Evolutionary conservation across 2,797 vertebrate species (phyloP).

Genomic region (Antrozous pallidus): DNA sequence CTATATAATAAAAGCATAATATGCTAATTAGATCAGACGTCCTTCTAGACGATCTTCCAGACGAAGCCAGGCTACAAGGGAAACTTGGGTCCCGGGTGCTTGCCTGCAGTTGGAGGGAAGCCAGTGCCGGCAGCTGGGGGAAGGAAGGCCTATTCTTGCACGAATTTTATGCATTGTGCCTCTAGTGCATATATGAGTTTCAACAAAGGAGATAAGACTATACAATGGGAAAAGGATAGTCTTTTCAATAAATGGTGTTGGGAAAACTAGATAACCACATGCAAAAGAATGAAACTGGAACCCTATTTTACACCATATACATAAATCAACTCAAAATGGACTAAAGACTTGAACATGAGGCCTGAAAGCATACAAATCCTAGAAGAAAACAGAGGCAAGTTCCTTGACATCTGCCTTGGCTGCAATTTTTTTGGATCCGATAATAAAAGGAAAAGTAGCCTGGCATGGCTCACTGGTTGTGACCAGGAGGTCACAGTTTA

Average conservation of each 20-base stretch:
- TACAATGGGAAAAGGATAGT: not conserved
- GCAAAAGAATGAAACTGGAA: not conserved
- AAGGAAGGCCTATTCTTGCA: no score
- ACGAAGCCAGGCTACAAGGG: no score
- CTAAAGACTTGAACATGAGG: not conserved
- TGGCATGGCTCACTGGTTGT: no score
- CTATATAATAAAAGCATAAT: no score
- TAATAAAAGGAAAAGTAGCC: not conserved
- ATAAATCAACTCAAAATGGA: not conserved
- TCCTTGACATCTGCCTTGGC: not conserved
- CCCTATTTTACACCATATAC: not conserved
- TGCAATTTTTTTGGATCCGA: not conserved
- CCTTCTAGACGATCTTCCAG: rapidly evolving
- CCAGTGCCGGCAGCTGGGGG: no score
- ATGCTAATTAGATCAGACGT: no score
- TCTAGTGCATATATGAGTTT: not conserved
- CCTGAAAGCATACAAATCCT: not conserved
- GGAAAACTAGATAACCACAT: not conserved
- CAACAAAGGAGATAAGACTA: not conserved
- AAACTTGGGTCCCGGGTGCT: no score
- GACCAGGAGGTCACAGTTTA: no score
- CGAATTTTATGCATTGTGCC: no score
- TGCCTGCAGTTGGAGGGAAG: no score
- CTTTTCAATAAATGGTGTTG: not conserved
- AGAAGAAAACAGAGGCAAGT: not conserved